Evolutionary conservation across 2,888 invertebrate species (phyloP).

Genomic region (Lithophane semibrunnea): DNA sequence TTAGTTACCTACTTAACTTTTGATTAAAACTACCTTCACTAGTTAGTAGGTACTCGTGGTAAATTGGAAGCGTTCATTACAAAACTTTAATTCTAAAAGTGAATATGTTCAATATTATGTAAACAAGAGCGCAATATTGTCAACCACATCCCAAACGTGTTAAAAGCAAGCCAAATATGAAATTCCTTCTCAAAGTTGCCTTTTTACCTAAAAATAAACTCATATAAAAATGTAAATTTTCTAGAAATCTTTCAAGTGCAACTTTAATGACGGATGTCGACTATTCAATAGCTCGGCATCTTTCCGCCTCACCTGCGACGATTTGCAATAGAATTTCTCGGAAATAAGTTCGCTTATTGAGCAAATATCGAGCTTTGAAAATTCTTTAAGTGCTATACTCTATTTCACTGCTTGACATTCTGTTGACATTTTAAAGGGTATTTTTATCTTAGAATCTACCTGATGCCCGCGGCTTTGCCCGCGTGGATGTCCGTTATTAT

Average conservation of each 20-base stretch:
- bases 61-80: too few species aligned
- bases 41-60: too few species aligned
- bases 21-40: too few species aligned
- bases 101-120: background rate
- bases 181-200: background rate
- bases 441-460: background rate
- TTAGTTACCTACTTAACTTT: too few species aligned
- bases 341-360: too few species aligned
- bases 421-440: background rate
- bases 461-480: too few species aligned
- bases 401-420: background rate
- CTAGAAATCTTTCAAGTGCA: background rate
- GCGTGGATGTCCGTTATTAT: too few species aligned
- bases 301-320: background rate
- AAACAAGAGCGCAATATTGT: too few species aligned
- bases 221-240: background rate
- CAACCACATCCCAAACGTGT: background rate
- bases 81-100: background rate
- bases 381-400: too few species aligned
- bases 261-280: background rate
- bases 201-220: background rate
- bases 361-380: background rate
- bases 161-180: background rate
- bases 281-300: background rate
- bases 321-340: background rate